Base-by-base conservation (phyloP, 2,113 vertebrate genomes). In the Cavia aperea region DNA sequence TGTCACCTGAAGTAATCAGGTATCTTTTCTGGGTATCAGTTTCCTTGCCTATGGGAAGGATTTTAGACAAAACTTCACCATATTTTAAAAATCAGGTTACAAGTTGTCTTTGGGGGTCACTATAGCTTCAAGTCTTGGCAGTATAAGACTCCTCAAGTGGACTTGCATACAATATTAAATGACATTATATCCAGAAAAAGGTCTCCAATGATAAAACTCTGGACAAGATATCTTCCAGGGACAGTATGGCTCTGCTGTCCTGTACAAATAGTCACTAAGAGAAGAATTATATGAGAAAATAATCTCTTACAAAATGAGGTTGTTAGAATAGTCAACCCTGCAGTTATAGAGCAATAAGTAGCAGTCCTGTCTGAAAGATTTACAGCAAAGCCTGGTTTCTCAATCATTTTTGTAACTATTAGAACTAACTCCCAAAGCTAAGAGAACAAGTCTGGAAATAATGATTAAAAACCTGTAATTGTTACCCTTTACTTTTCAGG, bases 331-430 rank as follows among this genome's bases (percentile, higher is more conserved):
- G 73, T 83, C 68, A 88, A 86, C 77, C 79, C 58, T 70, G 46
- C 39, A 83, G 79, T 88, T 75, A 51, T 10, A 15, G n/a, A 93
- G 75, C 79, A 86, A 93, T 95, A 93, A 95, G 83, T 16, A 92
- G 56, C 84, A 58, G 29, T 58, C 84, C 63, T 83, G 60, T 94
- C 90, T 77, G 58, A 94, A 93, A 93, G 70, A 81, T 83, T 88
- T 86, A 94, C 0, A 73, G 89, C 83, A 86, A 84, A 84, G 33
- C 90, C 70, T 81, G 93, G 62, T 77, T 66, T 84, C 60, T 66
- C 75, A 93, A 84, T 91, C 94, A 95, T 96, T 95, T 92, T 86
- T 91, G 77, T 15, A 63, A 87, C 65, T 78, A 82, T 93, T 81
- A 91, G 49, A 85, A 87, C 43, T 21, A 88, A 93, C 70, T 86